Conservation (phyloP, 1,140 invertebrate genomes). For the Anastrepha obliqua region DNA sequence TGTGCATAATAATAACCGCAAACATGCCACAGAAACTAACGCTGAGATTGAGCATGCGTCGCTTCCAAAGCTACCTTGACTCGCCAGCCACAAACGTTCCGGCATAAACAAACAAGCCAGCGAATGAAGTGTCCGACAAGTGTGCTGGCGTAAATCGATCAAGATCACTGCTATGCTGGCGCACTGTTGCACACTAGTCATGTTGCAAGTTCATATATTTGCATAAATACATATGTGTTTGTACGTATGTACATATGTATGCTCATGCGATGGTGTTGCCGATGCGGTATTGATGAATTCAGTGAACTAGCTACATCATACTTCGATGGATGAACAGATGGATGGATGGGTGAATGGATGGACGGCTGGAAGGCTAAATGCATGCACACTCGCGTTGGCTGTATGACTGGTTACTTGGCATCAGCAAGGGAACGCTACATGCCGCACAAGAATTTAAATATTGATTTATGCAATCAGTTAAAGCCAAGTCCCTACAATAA, state of each 20-base stretch:
- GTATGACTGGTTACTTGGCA: neutral
- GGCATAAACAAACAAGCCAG: neutral
- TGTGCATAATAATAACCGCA: conserved; percentile 36
- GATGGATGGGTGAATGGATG: neutral
- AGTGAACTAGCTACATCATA: conserved; percentile 30
- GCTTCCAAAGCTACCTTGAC: neutral
- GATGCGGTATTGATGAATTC: conserved; percentile 30
- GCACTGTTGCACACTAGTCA: neutral
- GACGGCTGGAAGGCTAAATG: neutral
- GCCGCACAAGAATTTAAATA: conserved; percentile 53
- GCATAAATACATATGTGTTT: neutral
- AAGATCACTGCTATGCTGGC: conserved; percentile 5
- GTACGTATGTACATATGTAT: too few relatives aligned
- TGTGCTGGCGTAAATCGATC: conserved; percentile 50
- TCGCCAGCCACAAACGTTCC: neutral
- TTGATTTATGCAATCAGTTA: conserved; percentile 55
- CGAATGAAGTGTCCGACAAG: conserved; percentile 20
- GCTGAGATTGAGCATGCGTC: neutral
- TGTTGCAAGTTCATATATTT: conserved; percentile 46
- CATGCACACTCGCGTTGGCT: neutral
- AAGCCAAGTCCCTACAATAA: neutral
- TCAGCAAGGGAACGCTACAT: neutral
- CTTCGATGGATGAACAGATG: neutral
- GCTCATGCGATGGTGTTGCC: conserved; percentile 21
- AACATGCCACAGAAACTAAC: conserved; percentile 20